Conservation (phyloP, 2,797 vertebrate genomes). For the Amniataba percoides region DNA sequence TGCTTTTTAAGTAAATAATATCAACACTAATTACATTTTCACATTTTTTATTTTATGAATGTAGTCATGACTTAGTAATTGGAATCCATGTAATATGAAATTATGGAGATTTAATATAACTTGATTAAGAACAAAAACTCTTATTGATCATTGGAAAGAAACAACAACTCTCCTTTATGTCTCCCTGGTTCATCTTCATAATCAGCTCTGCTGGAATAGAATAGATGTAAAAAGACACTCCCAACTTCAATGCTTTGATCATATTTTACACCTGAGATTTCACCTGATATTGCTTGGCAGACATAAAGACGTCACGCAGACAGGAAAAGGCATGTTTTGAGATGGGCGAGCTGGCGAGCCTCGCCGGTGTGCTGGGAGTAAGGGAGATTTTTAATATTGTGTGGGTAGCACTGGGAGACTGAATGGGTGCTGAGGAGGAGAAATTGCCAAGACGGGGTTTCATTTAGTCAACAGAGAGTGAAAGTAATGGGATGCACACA, state of each 20-base stretch:
- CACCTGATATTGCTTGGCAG: slow-evolving; percentile 70
- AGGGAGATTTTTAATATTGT: slow-evolving; percentile 75
- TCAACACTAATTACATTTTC: slow-evolving; percentile 7
- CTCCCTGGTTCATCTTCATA: slow-evolving; percentile 41
- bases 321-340: slow-evolving; percentile 48
- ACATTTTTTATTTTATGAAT: slow-evolving; percentile 7
- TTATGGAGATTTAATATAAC: slow-evolving; percentile 52
- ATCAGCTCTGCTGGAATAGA: slow-evolving; percentile 39
- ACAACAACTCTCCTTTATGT: slow-evolving; percentile 42
- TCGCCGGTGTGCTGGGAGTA: slow-evolving; percentile 33
- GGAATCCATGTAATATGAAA: slow-evolving; percentile 37
- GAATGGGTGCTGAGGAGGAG: slow-evolving; percentile 70
- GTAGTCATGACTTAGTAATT: slow-evolving; percentile 31
- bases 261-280: slow-evolving; percentile 65
- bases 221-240: slow-evolving; percentile 26
- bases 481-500: slow-evolving; percentile 60
- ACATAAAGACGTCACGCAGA: slow-evolving; percentile 66
- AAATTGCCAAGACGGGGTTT: slow-evolving; percentile 68
- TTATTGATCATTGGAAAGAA: slow-evolving; percentile 59
- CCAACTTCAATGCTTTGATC: slow-evolving; percentile 40
- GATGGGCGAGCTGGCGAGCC: slow-evolving; percentile 28
- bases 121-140: slow-evolving; percentile 56
- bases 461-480: slow-evolving; percentile 63
- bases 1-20: slow-evolving; percentile 22
- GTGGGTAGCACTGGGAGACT: slow-evolving; percentile 52